These are phyloP conservation scores for Syngnathus acus DNA, from an alignment of 2,797 vertebrate species.

Conservation along the genomic window DNA sequence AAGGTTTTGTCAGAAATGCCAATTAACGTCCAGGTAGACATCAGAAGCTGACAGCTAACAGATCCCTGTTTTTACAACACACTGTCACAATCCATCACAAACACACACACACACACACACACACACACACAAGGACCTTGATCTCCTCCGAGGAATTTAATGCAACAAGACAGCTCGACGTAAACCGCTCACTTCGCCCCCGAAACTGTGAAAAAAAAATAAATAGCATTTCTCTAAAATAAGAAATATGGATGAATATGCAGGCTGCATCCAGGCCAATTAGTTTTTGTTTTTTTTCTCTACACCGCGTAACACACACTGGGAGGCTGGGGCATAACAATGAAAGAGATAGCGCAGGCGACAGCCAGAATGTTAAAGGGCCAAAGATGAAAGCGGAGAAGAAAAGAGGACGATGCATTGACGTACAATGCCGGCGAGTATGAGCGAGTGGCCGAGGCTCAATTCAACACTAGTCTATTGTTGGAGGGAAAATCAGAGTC, in stretches of 20 bases:
- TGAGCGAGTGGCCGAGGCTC: not conserved
- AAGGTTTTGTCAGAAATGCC: constrained; percentile 14
- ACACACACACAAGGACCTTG: constrained; percentile 5
- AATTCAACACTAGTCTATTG: not conserved
- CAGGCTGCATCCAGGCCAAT: not conserved
- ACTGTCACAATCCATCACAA: constrained; percentile 18
- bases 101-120: not conserved
- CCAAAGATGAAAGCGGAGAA: constrained; percentile 2
- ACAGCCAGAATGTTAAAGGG: not conserved
- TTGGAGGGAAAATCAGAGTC: not conserved
- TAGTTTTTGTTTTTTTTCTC: not conserved
- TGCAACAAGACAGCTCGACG: constrained; percentile 23
- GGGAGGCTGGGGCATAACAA: not conserved
- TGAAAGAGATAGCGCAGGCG: not conserved
- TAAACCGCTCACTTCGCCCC: constrained; percentile 14
- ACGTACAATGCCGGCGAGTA: not conserved
- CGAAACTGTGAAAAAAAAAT: constrained; percentile 10
- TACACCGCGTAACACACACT: not conserved
- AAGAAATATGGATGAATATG: not conserved
- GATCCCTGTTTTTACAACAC: constrained; percentile 27
- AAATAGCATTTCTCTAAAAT: constrained; percentile 18
- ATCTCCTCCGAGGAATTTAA: constrained; percentile 26
- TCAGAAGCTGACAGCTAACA: constrained; percentile 27
- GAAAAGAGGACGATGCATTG: not conserved
- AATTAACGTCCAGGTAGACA: constrained; percentile 33